Conservation (phyloP, 2,888 invertebrate species). For the Homarus gammarus region DNA sequence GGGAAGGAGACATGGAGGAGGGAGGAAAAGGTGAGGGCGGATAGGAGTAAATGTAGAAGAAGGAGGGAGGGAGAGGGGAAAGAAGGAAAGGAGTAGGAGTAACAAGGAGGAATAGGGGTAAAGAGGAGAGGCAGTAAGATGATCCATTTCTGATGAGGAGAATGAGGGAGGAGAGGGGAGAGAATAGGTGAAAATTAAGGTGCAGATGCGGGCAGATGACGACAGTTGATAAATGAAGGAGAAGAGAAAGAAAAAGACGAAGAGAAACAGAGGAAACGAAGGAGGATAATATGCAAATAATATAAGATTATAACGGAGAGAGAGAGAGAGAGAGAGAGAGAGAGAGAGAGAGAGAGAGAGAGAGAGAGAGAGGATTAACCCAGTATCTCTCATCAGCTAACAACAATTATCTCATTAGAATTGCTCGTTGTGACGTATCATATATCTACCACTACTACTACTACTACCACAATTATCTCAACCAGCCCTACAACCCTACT, state of each 20-base stretch:
- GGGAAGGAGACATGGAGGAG: background rate
- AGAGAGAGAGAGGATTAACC: background rate
- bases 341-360: slow-evolving; percentile 3
- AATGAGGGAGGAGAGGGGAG: too few relatives aligned
- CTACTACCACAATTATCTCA: background rate
- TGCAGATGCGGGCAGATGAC: too few relatives aligned
- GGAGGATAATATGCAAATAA: too few relatives aligned
- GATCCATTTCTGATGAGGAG: too few relatives aligned
- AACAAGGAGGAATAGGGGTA: background rate
- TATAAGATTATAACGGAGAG: slow-evolving; percentile 3
- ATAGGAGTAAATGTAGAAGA: background rate
- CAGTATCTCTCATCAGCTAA: background rate
- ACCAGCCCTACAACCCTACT: background rate
- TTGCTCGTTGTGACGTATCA: too few relatives aligned
- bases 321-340: slow-evolving; percentile 40
- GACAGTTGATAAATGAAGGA: too few relatives aligned
- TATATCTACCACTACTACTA: too few relatives aligned
- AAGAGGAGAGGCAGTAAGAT: background rate
- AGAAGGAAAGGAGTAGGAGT: too few relatives aligned
- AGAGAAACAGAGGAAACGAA: too few relatives aligned
- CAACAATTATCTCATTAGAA: background rate
- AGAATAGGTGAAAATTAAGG: too few relatives aligned
- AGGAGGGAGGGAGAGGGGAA: background rate
- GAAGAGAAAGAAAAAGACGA: too few relatives aligned
- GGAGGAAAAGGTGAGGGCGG: background rate